phyloP scores from a whole-genome alignment of 2,113 vertebrate species.

The Danio rerio region GRCz12tu NC_133178.1:43891501-43892000 shows the following conservation, averaged over 20 bases:
- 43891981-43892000: conserved; percentile 19
- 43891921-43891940: conserved; percentile 45
- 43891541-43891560: not conserved
- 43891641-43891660: not conserved
- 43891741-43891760: not conserved
- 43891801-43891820: not conserved
- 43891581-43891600: no score
- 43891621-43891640: not conserved
- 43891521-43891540: not conserved
- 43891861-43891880: conserved; percentile 23
- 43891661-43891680: not conserved
- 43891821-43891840: conserved; percentile 28
- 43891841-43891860: conserved; percentile 45
- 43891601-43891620: no score
- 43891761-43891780: not conserved
- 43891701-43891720: not conserved
- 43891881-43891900: conserved; percentile 49
- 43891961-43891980: conserved; percentile 39
- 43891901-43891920: conserved; percentile 39
- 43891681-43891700: not conserved
- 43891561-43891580: no score
- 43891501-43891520: not conserved
- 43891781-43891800: conserved; percentile 15
- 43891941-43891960: conserved; percentile 40
- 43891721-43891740: not conserved